Conservation (phyloP, 2,797 vertebrate genomes). For the Buceros bicornis region DNA sequence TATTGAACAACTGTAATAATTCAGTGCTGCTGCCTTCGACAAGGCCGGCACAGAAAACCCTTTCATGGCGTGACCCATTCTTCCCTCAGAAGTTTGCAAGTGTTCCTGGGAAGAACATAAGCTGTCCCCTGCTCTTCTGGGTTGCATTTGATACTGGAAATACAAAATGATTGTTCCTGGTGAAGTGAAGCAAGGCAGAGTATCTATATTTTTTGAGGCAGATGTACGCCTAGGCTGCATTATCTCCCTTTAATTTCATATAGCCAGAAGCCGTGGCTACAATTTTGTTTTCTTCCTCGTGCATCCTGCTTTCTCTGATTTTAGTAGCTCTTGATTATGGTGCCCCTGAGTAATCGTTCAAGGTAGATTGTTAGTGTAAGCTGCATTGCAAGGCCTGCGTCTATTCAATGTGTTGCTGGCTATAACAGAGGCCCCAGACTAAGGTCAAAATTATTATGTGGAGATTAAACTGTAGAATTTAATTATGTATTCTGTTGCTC, state of each 20-base stretch:
- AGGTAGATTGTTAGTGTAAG: slow-evolving; percentile 50
- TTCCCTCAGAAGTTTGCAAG: background rate
- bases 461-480: slow-evolving; percentile 97
- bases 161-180: background rate
- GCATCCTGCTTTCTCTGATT: slow-evolving; percentile 31
- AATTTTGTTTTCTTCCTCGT: slow-evolving; percentile 48
- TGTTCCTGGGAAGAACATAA: background rate
- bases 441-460: slow-evolving; percentile 88
- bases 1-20: background rate
- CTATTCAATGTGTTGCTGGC: slow-evolving; percentile 66
- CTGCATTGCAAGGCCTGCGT: slow-evolving; percentile 32
- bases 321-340: slow-evolving; percentile 34
- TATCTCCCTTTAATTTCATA: background rate
- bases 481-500: slow-evolving; percentile 89
- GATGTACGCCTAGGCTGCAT: background rate
- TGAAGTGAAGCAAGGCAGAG: background rate
- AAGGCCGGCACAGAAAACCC: background rate
- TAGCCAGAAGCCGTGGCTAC: background rate
- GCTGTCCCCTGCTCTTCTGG: background rate
- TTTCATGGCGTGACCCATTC: rapidly evolving
- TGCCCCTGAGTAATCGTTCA: slow-evolving; percentile 27
- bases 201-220: background rate
- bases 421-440: slow-evolving; percentile 83
- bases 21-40: background rate
- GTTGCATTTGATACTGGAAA: background rate